These are phyloP conservation scores for Heterodera schachtii DNA, from an alignment of 1,140 invertebrate genomes.

Conservation along the genomic window DNA sequence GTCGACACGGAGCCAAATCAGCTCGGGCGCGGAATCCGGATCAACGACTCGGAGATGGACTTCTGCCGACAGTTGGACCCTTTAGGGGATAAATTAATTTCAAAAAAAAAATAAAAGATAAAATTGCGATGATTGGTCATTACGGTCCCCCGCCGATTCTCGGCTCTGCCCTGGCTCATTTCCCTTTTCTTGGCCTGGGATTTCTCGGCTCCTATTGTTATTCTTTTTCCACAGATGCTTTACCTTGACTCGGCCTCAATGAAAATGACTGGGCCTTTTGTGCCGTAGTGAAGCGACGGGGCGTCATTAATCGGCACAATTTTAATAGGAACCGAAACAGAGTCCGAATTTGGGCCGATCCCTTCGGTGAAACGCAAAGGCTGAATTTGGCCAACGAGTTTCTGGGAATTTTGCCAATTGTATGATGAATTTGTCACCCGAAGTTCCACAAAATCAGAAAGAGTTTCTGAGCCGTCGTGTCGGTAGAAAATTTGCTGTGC, in stretches of 20 bases:
- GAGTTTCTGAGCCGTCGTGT: constrained; percentile 51
- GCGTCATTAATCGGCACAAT: constrained; percentile 53
- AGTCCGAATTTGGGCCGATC: background rate
- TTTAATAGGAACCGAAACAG: constrained; percentile 37
- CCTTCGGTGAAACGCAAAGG: background rate
- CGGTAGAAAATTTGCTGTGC: constrained; percentile 39
- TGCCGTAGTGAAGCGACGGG: constrained; percentile 45
- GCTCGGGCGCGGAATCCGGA: constrained; percentile 47
- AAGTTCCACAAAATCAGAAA: constrained; percentile 46
- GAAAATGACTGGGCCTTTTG: constrained; percentile 41
- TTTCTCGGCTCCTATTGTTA: too few species aligned
- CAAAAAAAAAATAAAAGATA: too few species aligned
- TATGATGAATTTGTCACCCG: constrained; percentile 18
- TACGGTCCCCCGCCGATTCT: too few species aligned
- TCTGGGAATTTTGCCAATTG: constrained; percentile 8
- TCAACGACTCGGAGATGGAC: constrained; percentile 49
- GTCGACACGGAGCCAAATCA: constrained; percentile 48
- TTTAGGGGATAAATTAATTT: background rate
- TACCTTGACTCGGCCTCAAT: constrained; percentile 48
- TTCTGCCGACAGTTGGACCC: constrained; percentile 36
- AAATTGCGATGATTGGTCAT: too few species aligned
- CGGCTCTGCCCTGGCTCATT: too few species aligned
- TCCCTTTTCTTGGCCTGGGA: too few species aligned
- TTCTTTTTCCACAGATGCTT: background rate
- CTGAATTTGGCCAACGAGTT: background rate